Evolutionary conservation across 1,140 invertebrate species (phyloP).

Genomic region (Anagrus nilaparvatae): DNA sequence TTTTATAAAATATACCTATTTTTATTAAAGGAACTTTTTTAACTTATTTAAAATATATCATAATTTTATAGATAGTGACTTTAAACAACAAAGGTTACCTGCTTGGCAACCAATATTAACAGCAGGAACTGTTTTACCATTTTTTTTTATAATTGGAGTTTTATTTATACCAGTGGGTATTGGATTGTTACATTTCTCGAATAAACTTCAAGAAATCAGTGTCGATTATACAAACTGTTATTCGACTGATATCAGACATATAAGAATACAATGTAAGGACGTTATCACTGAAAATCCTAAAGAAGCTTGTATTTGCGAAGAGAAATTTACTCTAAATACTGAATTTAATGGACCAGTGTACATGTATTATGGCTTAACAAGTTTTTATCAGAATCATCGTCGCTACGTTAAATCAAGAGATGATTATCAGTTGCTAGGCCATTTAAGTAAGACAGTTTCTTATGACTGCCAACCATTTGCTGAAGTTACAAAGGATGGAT

Average conservation of each 20-base stretch:
- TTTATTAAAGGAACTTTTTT: neutral
- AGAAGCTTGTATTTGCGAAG: conserved; percentile 54
- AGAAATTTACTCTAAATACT: conserved; percentile 57
- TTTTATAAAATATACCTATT: neutral
- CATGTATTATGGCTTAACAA: conserved; percentile 95
- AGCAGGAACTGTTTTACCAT: conserved; percentile 90
- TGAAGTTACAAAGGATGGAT: conserved; percentile 39
- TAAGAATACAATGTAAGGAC: conserved; percentile 48
- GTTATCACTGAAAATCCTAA: conserved; percentile 40
- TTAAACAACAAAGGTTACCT: conserved; percentile 94
- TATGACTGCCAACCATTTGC: conserved; percentile 73
- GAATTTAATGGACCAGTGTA: conserved; percentile 80
- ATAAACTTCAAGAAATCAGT: conserved; percentile 70
- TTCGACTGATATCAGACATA: conserved; percentile 30
- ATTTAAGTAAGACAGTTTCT: conserved; percentile 49
- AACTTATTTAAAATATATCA: conserved; percentile 15
- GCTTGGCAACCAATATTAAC: conserved; percentile 99
- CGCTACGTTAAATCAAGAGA: conserved; percentile 96
- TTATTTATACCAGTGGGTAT: conserved; percentile 95
- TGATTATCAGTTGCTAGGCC: conserved; percentile 87
- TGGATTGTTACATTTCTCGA: conserved; percentile 81
- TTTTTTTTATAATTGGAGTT: conserved; percentile 94
- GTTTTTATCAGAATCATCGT: conserved; percentile 98
- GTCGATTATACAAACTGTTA: conserved; percentile 78
- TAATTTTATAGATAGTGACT: conserved; percentile 77